Percentiles rank a stretch among this genome's conserved stretches.
Evolutionary conservation across 2,888 invertebrate genomes (phyloP).

Genomic region (Malacosoma neustria): DNA sequence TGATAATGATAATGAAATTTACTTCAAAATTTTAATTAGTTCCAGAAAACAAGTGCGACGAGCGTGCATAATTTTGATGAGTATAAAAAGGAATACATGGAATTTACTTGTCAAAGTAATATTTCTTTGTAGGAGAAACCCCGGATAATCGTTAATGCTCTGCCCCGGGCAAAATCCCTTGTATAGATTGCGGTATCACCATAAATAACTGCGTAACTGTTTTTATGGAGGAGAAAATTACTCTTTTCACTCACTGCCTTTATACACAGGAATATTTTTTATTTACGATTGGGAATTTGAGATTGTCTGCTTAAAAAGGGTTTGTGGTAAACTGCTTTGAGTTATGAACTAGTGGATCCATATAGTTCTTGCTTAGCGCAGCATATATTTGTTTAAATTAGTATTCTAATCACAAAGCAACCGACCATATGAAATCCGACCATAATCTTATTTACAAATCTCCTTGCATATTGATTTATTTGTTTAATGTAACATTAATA

Average conservation of each 20-base stretch:
- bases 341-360: no score
- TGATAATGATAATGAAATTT: no score
- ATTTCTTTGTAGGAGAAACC: conserved; percentile 57
- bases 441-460: no score
- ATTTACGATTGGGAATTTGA: conserved; percentile 34
- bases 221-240: conserved; percentile 68
- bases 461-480: no score
- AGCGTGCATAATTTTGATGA: conserved; percentile 25
- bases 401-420: no score
- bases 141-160: conserved; percentile 66
- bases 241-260: conserved; percentile 61
- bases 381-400: neutral
- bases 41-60: conserved; percentile 3
- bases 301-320: neutral
- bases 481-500: no score
- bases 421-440: no score
- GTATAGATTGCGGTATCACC: conserved; percentile 70
- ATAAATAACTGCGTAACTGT: conserved; percentile 70
- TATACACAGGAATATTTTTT: conserved; percentile 49
- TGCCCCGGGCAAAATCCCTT: conserved; percentile 61
- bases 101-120: conserved; percentile 66
- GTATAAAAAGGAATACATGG: conserved; percentile 43
- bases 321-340: neutral
- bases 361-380: no score
- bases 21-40: conserved; percentile 1